Conservation (phyloP, 2,888 invertebrate genomes). For the Acleris literana region DNA sequence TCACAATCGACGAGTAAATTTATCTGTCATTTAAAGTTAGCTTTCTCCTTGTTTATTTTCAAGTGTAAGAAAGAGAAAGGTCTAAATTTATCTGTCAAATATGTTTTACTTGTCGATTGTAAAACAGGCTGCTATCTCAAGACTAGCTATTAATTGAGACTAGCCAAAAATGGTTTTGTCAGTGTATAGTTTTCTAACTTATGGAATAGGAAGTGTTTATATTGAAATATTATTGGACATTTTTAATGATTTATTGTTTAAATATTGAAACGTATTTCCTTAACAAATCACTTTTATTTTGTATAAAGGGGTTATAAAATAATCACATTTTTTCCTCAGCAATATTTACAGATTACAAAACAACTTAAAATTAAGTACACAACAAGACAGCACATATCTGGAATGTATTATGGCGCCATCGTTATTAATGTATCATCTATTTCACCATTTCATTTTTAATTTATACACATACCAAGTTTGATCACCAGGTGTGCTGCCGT, state of each 20-base stretch:
- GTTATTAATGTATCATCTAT: constrained; percentile 7
- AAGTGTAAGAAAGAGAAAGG: too few relatives aligned
- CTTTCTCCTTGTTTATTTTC: too few relatives aligned
- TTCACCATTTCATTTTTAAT: not conserved
- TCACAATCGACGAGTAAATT: too few relatives aligned
- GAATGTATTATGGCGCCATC: constrained; percentile 65
- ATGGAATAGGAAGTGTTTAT: constrained; percentile 46
- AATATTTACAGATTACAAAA: constrained; percentile 77
- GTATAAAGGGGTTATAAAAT: constrained; percentile 54
- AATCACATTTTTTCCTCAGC: constrained; percentile 65
- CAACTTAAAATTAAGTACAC: constrained; percentile 72
- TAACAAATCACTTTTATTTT: constrained; percentile 57
- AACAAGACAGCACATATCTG: constrained; percentile 77
- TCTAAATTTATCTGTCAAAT: too few relatives aligned
- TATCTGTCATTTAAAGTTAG: too few relatives aligned
- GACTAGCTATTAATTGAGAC: constrained; percentile 21
- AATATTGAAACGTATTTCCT: constrained; percentile 45
- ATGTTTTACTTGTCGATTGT: too few relatives aligned
- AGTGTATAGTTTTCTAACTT: constrained; percentile 20
- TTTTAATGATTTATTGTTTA: constrained; percentile 42
- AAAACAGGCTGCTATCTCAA: constrained; percentile 1
- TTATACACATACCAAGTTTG: not conserved
- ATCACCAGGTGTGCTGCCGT: constrained; percentile 64
- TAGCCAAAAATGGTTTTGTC: not conserved
- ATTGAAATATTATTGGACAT: constrained; percentile 58